phyloP scores from a whole-genome alignment of 2,797 vertebrate species.

The Rachycentron canadum region DNA sequence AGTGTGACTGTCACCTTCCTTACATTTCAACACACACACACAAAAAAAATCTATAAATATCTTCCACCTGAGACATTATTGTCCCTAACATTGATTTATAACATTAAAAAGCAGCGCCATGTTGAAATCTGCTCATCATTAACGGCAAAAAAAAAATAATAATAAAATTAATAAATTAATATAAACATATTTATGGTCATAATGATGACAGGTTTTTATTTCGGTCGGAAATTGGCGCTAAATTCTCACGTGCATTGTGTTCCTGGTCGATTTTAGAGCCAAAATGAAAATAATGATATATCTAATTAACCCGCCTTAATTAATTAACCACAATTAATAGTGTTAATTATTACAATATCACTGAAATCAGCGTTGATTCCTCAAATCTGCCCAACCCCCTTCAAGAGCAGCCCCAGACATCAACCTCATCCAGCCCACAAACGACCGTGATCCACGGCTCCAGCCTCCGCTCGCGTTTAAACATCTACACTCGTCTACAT shows the following conservation, averaged over 20 bases:
- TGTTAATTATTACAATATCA: slow-evolving; percentile 67
- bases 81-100: not conserved
- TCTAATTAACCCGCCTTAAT: slow-evolving; percentile 63
- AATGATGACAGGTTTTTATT: not conserved
- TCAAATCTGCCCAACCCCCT: slow-evolving; percentile 58
- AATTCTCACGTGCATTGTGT: not conserved
- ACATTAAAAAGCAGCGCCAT: not conserved
- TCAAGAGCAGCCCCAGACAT: slow-evolving; percentile 13
- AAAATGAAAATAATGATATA: slow-evolving; percentile 30
- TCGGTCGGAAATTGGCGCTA: not conserved
- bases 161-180: not conserved
- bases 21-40: not conserved
- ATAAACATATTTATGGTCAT: slow-evolving; percentile 16
- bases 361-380: slow-evolving; percentile 42
- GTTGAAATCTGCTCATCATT: not conserved
- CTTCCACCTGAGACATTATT: not conserved
- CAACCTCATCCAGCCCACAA: slow-evolving; percentile 26
- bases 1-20: slow-evolving; percentile 15
- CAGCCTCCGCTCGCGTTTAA: not conserved
- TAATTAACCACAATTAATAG: slow-evolving; percentile 73
- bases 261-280: not conserved
- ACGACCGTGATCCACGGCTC: slow-evolving; percentile 3
- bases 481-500: too few relatives aligned
- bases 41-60: slow-evolving; percentile 13
- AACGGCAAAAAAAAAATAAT: not conserved